Conservation (phyloP, 1,140 invertebrate genomes). For the Anthonomus grandis region DNA sequence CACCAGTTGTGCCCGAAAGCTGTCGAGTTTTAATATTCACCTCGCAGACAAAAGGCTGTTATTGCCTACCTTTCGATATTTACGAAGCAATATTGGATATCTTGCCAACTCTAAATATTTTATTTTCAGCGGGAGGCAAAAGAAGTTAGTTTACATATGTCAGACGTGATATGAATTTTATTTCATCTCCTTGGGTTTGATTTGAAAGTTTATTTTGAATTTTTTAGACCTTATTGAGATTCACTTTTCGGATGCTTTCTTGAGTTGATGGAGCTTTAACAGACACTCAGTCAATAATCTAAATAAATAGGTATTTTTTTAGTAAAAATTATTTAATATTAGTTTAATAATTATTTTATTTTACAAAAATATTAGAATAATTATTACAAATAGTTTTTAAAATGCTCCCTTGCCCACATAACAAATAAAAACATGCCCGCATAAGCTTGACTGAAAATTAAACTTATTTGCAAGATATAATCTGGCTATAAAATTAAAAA, state of each 20-base stretch:
- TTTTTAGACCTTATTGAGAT: conserved; percentile 19
- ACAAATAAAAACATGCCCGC: no score
- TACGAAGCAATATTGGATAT: conserved; percentile 40
- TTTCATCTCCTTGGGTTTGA: conserved; percentile 27
- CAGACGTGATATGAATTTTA: conserved; percentile 41
- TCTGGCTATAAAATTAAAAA: no score
- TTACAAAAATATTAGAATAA: no score
- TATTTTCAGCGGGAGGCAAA: conserved; percentile 34
- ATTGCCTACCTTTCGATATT: conserved; percentile 40
- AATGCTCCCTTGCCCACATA: no score
- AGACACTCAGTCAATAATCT: no score
- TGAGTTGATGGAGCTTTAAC: no score
- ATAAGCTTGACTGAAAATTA: no score
- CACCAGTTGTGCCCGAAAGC: conserved; percentile 16
- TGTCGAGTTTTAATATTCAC: conserved; percentile 33
- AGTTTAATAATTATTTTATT: no score
- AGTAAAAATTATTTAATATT: no score
- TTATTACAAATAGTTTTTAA: no score
- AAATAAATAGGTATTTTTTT: no score
- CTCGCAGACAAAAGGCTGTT: conserved; percentile 31
- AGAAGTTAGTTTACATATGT: conserved; percentile 42
- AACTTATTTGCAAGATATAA: no score
- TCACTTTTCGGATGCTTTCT: conserved; percentile 10
- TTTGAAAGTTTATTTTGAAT: conserved; percentile 29
- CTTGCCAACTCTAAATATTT: conserved; percentile 41